Evolutionary conservation across 2,797 vertebrate species (phyloP), one percentile per base, ranked within the genome.

Genomic region (Pangasius krempfi): DNA sequence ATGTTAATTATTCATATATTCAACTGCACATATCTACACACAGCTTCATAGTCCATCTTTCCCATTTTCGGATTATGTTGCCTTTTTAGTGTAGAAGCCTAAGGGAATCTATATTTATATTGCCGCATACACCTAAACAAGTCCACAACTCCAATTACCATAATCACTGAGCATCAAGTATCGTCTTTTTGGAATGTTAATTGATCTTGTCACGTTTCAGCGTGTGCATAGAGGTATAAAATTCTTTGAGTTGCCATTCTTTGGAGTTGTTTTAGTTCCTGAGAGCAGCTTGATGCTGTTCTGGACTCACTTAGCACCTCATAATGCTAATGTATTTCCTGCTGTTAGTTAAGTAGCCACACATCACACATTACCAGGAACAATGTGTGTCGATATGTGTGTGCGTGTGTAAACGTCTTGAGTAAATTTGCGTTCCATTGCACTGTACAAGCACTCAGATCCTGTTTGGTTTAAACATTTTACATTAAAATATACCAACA

Each of bases 261-360:
- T 56, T 33, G 76, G 16, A 25, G 5, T 73, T 50, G 73, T n/a
- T 76, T 27, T 76, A 22, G 52, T 79, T 79, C 50, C n/a, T 56
- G 76, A 79, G 50, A 56, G n/a, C 76, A 79, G 86, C 84, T 75
- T 76, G 85, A 44, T 62, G 75, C 30, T 66, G 75, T 50, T 80
- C 58, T 68, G 40, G 18, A 47, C 73, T 87, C 86, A 56, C 75
- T 75, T 86, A 86, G 25, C 56, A 85, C 64, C 54, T 60, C 40
- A 56, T 86, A 82, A 66, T 76, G 73, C 73, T 88, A 81, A 89
- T 88, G 58, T 40, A 66, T 54, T 44, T 84, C 70, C 66, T 44
- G 81, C 47, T 66, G 70, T 76, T 85, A 54, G 72, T 64, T 81
- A 82, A 81, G 62, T 54, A 37, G 10, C 50, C 25, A 22, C 50